phyloP scores from a whole-genome alignment of 2,888 invertebrate species.

The Euphydryas editha region DNA sequence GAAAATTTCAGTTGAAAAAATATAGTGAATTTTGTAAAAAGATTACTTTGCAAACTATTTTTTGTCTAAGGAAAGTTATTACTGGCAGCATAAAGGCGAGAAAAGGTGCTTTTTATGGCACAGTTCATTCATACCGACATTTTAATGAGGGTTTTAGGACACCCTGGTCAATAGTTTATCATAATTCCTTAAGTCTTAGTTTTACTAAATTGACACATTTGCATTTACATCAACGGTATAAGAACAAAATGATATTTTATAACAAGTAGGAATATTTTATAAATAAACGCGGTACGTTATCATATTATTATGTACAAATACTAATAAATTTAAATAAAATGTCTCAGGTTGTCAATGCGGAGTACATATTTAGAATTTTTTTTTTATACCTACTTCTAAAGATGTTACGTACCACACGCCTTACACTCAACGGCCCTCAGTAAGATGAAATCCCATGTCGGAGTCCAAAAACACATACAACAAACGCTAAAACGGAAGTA shows the following conservation, averaged over 20 bases:
- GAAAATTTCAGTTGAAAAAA: not conserved
- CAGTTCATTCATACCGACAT: conserved; percentile 23
- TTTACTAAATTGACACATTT: not conserved
- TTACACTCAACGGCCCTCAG: no score
- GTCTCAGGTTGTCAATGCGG: no score
- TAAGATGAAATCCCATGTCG: no score
- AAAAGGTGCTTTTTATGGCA: conserved; percentile 20
- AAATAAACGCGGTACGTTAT: no score
- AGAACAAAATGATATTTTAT: not conserved
- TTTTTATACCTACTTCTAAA: no score
- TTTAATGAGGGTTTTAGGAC: conserved; percentile 31
- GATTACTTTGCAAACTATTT: conserved; percentile 23
- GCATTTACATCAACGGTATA: not conserved
- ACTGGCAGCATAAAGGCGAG: conserved; percentile 17
- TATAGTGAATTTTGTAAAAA: conserved; percentile 12
- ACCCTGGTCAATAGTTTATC: conserved; percentile 21
- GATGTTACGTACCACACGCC: no score
- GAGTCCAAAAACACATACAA: no score
- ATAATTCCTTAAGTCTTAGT: conserved; percentile 1
- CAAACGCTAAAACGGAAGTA: no score
- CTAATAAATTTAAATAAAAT: no score
- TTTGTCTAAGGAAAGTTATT: conserved; percentile 27
- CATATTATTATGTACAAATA: no score
- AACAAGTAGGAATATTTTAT: no score
- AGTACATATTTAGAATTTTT: no score